These are phyloP conservation scores for Myotis pilosus DNA, from an alignment of 2,797 vertebrate genomes.

Conservation along the genomic window DNA sequence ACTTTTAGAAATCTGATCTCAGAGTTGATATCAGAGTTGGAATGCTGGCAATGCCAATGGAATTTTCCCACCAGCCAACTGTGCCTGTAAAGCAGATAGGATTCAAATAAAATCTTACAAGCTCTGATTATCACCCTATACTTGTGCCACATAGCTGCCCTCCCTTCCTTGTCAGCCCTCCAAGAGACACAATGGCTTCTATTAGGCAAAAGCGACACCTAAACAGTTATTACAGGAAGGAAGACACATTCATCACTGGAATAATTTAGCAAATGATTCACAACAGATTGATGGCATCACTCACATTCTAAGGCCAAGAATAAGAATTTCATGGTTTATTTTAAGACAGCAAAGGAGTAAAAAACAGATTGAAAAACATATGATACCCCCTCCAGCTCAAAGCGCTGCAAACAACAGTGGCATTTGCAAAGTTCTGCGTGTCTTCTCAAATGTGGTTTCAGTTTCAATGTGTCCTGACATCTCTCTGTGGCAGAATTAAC, in stretches of 20 bases:
- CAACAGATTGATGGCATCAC: slow-evolving; percentile 59
- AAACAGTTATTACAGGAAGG: slow-evolving; percentile 21
- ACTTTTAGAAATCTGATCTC: not conserved
- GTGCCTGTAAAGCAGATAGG: not conserved
- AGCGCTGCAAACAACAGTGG: slow-evolving; percentile 59
- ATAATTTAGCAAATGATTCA: slow-evolving; percentile 66
- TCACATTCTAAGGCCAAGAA: slow-evolving; percentile 57
- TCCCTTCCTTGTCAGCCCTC: not conserved
- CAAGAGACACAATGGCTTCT: slow-evolving; percentile 32
- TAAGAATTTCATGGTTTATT: slow-evolving; percentile 68
- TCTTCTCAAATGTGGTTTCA: slow-evolving; percentile 67
- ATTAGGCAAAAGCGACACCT: slow-evolving; percentile 3
- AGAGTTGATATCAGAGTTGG: slow-evolving; percentile 29
- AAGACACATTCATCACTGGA: slow-evolving; percentile 51
- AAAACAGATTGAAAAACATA: slow-evolving; percentile 72
- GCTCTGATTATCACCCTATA: not conserved
- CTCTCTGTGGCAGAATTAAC: slow-evolving; percentile 64
- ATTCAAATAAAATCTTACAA: not conserved
- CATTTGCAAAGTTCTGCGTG: slow-evolving; percentile 71
- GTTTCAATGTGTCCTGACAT: slow-evolving; percentile 70
- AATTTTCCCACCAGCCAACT: slow-evolving; percentile 24
- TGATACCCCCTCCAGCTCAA: slow-evolving; percentile 60
- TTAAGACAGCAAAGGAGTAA: slow-evolving; percentile 69
- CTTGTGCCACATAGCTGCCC: not conserved
- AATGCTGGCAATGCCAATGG: not conserved